These are phyloP conservation scores for Latrodectus elegans DNA, from an alignment of 2,888 invertebrate genomes.

Conservation along the genomic window DNA sequence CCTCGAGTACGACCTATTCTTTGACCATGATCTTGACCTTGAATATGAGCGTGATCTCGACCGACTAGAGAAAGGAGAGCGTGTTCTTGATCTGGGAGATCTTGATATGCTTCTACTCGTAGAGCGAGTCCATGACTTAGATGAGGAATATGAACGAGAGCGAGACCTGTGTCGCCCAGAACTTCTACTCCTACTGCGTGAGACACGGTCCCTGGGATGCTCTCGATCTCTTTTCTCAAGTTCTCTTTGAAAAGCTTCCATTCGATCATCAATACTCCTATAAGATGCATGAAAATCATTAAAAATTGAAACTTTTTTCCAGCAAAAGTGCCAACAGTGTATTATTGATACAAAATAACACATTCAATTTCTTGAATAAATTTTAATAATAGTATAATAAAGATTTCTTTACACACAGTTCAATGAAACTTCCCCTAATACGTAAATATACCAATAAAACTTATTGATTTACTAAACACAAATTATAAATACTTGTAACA, in stretches of 20 bases:
- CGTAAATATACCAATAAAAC: too few relatives aligned
- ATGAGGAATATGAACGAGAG: conserved; percentile 45
- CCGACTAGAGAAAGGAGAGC: conserved; percentile 48
- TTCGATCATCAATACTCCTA: conserved; percentile 61
- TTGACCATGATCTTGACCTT: conserved; percentile 65
- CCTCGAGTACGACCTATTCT: conserved; percentile 58
- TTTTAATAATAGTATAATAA: too few relatives aligned
- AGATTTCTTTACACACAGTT: too few relatives aligned
- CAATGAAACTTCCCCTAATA: too few relatives aligned
- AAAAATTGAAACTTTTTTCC: too few relatives aligned
- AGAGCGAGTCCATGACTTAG: conserved; percentile 44
- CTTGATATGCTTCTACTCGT: conserved; percentile 22
- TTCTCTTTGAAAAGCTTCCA: conserved; percentile 66
- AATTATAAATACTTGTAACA: too few relatives aligned
- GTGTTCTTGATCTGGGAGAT: conserved; percentile 47
- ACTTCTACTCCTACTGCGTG: conserved; percentile 44
- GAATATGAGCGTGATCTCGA: conserved; percentile 56
- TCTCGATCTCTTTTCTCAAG: conserved; percentile 54
- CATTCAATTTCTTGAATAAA: too few relatives aligned
- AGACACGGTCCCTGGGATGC: conserved; percentile 36
- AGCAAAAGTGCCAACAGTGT: too few relatives aligned
- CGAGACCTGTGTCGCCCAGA: conserved; percentile 24
- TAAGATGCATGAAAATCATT: conserved; percentile 6
- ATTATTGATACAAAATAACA: too few relatives aligned
- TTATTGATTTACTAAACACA: too few relatives aligned